A percentile compares a stretch with the other conserved stretches of the same genome.
These are phyloP conservation scores for Cettia cetti DNA, from an alignment of 2,113 vertebrate species.

Conservation along the genomic window DNA sequence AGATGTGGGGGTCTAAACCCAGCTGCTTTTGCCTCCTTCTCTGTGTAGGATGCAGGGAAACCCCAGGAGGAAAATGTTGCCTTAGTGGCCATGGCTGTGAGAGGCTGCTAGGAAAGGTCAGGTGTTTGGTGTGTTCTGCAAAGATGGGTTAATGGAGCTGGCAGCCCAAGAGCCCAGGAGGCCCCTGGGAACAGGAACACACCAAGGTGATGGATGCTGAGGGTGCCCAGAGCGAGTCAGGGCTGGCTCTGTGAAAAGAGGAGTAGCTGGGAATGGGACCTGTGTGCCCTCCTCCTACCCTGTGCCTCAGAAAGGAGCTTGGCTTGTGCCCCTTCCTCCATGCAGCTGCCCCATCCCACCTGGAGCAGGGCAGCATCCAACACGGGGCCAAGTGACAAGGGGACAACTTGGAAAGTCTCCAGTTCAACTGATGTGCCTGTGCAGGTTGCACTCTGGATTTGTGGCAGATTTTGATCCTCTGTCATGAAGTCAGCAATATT, in stretches of 20 bases:
- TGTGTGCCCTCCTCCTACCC: not conserved
- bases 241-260: not conserved
- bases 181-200: not conserved
- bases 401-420: not conserved
- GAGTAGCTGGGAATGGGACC: not conserved
- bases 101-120: not conserved
- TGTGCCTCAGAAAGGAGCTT: not conserved
- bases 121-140: not conserved
- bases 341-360: not conserved
- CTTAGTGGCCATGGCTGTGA: not conserved
- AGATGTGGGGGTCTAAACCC: not conserved
- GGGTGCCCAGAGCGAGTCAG: not conserved
- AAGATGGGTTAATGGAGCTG: not conserved
- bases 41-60: not conserved
- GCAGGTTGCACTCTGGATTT: not conserved
- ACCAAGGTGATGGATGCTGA: fast-evolving
- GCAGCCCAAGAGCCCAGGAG: not conserved
- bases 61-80: not conserved
- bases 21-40: not conserved
- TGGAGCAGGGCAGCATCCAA: not conserved
- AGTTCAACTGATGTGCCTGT: not conserved
- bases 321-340: not conserved
- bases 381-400: fast-evolving
- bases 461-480: not conserved
- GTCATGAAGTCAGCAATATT: not conserved